phyloP scores from a whole-genome alignment of 2,113 vertebrate genomes.

The Oreotrochilus melanogaster region DNA sequence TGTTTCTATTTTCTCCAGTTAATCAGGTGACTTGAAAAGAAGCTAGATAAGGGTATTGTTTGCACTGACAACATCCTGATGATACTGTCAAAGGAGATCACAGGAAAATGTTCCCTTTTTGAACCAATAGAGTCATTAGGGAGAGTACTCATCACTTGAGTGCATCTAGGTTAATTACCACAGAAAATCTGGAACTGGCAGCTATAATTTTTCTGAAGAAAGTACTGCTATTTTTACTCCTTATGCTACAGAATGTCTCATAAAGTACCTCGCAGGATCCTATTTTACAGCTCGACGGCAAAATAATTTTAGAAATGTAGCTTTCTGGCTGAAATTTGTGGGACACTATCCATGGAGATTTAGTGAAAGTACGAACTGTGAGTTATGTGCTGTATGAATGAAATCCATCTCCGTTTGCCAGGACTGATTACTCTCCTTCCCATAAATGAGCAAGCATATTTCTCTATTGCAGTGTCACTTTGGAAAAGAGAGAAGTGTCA shows the following conservation, averaged over 20 bases:
- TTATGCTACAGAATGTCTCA: conserved; percentile 37
- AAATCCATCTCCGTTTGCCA: conserved; percentile 27
- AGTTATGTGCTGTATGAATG: not conserved
- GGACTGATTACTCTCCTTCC: conserved; percentile 5
- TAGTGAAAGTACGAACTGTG: not conserved
- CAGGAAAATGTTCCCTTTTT: conserved; percentile 78
- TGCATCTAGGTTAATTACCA: conserved; percentile 81
- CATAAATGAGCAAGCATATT: conserved; percentile 16
- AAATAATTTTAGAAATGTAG: conserved; percentile 52
- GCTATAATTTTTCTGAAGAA: conserved; percentile 68
- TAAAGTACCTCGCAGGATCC: conserved; percentile 2
- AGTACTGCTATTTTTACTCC: conserved; percentile 63
- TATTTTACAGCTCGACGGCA: not conserved
- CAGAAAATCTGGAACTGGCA: conserved; percentile 63
- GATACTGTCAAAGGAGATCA: conserved; percentile 85
- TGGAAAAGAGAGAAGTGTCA: conserved; percentile 35
- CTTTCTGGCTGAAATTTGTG: not conserved
- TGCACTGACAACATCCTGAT: conserved; percentile 87
- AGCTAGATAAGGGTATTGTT: conserved; percentile 91
- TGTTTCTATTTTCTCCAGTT: conserved; percentile 86
- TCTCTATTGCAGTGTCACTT: conserved; percentile 39
- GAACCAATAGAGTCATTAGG: conserved; percentile 80
- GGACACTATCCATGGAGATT: not conserved
- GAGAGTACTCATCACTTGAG: conserved; percentile 79
- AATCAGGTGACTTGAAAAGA: conserved; percentile 92